Evolutionary conservation across 2,797 vertebrate species (phyloP).

Genomic region (Gephyroberyx darwinii): DNA sequence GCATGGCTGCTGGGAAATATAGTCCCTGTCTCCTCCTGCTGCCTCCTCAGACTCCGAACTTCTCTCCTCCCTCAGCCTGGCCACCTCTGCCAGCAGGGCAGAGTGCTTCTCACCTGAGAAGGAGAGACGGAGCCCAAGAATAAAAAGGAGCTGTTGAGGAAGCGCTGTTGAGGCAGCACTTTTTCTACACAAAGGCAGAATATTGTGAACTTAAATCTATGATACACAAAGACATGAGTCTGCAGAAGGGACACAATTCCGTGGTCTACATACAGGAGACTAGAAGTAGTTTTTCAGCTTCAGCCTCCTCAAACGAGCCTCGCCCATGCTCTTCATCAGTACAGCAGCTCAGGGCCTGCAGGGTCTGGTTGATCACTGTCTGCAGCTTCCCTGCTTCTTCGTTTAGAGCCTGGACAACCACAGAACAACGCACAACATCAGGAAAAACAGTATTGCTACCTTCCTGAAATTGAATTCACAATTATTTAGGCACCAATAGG

Average conservation of each 20-base stretch:
- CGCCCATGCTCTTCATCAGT: slow-evolving; percentile 84
- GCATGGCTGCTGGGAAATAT: slow-evolving; percentile 73
- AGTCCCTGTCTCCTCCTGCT: slow-evolving; percentile 25
- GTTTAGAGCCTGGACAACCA: slow-evolving; percentile 72
- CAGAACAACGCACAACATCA: not conserved
- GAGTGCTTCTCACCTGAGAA: slow-evolving; percentile 81
- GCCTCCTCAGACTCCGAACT: slow-evolving; percentile 24
- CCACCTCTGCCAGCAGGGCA: slow-evolving; percentile 78
- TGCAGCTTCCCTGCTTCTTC: slow-evolving; percentile 81
- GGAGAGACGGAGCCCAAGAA: not conserved
- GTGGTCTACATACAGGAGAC: slow-evolving; percentile 78
- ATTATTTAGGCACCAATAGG: no score
- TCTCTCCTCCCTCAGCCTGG: slow-evolving; percentile 70
- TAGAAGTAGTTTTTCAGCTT: slow-evolving; percentile 85
- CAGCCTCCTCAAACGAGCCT: slow-evolving; percentile 84
- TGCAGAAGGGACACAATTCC: no score
- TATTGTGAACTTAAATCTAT: no score
- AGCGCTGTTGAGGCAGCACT: no score
- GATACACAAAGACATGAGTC: not conserved
- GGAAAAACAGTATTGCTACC: no score
- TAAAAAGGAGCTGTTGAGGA: accelerated
- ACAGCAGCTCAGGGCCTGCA: slow-evolving; percentile 85
- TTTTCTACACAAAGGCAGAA: no score
- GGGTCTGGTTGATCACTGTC: slow-evolving; percentile 82
- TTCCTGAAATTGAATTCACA: no score